These are phyloP conservation scores for Dunckerocampus dactyliophorus DNA, from an alignment of 2,113 vertebrate genomes.

Conservation along the genomic window DNA sequence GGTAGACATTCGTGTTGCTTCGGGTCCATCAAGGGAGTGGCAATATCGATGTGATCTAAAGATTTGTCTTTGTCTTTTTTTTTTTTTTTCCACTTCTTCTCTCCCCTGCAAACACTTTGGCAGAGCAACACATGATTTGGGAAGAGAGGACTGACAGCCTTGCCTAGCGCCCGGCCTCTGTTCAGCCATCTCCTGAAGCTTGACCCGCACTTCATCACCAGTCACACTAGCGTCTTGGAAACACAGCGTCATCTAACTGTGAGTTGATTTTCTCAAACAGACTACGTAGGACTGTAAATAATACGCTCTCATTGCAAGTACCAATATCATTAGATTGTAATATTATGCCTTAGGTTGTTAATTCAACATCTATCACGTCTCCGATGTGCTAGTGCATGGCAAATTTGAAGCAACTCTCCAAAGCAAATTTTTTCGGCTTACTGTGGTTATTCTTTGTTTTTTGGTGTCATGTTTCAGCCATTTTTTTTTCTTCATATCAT, in stretches of 20 bases:
- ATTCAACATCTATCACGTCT: not conserved
- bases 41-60: constrained; percentile 65
- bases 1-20: constrained; percentile 52
- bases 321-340: constrained; percentile 1
- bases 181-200: constrained; percentile 90
- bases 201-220: constrained; percentile 86
- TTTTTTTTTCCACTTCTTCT: constrained; percentile 21
- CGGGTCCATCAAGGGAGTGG: constrained; percentile 68
- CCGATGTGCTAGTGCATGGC: not conserved
- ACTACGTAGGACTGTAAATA: not conserved
- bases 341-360: not conserved
- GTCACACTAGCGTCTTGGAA: constrained; percentile 81
- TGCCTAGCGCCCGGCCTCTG: constrained; percentile 85
- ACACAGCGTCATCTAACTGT: constrained; percentile 95
- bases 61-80: constrained; percentile 64
- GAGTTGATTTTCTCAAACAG: constrained; percentile 51
- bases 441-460: constrained; percentile 9
- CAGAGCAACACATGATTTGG: constrained; percentile 80
- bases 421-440: not conserved
- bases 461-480: constrained; percentile 9
- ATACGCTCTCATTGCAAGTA: not conserved
- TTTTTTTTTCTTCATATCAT: constrained; percentile 12
- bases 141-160: constrained; percentile 92
- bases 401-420: constrained; percentile 3
- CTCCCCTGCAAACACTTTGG: constrained; percentile 49